phyloP scores from a whole-genome alignment of 1,140 invertebrate genomes.

The Apis laboriosa region DNA sequence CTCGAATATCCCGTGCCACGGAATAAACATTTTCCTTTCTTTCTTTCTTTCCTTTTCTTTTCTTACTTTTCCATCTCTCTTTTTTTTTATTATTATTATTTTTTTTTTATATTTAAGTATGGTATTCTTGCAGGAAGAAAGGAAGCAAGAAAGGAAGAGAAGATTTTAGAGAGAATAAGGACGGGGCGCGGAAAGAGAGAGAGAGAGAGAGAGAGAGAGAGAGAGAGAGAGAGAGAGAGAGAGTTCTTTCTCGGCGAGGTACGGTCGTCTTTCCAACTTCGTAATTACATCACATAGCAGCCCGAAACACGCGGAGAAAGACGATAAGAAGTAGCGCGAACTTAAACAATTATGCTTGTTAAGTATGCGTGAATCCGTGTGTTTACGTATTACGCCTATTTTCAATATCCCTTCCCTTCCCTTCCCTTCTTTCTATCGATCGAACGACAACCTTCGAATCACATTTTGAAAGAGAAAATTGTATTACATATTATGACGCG shows the following conservation, averaged over 20 bases:
- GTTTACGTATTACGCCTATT: slow-evolving; percentile 9
- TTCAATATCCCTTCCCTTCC: neutral
- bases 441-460: no score
- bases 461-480: no score
- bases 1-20: slow-evolving; percentile 8
- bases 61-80: neutral
- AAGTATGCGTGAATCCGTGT: neutral
- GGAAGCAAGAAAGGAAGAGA: neutral
- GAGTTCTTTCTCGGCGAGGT: slow-evolving; percentile 21
- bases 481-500: no score
- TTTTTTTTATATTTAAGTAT: neutral
- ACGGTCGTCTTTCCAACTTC: slow-evolving; percentile 26
- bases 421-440: no score
- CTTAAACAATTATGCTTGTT: neutral
- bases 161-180: neutral
- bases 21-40: neutral
- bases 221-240: neutral
- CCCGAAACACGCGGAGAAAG: slow-evolving; percentile 29
- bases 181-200: no score
- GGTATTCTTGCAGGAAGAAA: neutral
- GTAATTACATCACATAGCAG: slow-evolving; percentile 57
- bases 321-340: slow-evolving; percentile 51
- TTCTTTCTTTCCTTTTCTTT: neutral
- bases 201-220: neutral
- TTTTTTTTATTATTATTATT: neutral